Conservation (phyloP, 2,797 vertebrate species). For the Micrastur ruficollis region DNA sequence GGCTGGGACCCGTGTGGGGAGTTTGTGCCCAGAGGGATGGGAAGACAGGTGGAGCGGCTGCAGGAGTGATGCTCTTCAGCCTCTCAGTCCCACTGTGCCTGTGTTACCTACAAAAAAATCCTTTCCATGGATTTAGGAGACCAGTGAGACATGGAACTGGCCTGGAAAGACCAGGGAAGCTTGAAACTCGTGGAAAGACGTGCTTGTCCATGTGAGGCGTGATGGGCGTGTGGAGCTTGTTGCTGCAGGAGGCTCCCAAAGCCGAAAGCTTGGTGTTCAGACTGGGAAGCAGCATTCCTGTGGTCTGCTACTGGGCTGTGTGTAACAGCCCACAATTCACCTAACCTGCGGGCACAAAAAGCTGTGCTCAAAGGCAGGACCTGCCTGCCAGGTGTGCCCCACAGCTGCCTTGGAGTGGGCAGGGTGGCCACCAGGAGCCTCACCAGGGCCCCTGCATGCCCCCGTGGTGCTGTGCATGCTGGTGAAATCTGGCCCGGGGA, state of each 20-base stretch:
- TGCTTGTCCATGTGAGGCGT: rapidly evolving
- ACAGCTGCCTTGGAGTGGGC: background rate
- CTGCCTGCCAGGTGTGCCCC: background rate
- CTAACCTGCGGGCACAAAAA: background rate
- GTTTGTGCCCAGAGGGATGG: background rate
- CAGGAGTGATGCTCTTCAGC: background rate
- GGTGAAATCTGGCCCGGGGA: background rate
- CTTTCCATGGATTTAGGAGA: background rate
- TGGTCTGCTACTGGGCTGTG: background rate
- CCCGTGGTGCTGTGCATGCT: background rate
- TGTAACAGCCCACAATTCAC: background rate
- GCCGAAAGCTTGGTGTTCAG: background rate
- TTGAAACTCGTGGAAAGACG: background rate
- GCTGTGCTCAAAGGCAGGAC: background rate
- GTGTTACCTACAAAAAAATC: background rate
- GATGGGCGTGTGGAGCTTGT: rapidly evolving
- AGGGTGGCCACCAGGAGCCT: background rate
- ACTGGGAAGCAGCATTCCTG: background rate
- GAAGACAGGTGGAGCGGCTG: background rate
- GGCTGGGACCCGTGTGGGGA: background rate
- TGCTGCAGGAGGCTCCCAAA: background rate
- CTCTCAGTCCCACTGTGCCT: background rate
- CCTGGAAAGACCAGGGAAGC: background rate
- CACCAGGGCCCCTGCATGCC: rapidly evolving
- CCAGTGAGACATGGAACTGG: background rate